A percentile compares a stretch with the other conserved stretches of the same genome.
These are phyloP conservation scores for Phrynocephalus guinanensis DNA, from an alignment of 2,797 vertebrate genomes.

Conservation along the genomic window DNA sequence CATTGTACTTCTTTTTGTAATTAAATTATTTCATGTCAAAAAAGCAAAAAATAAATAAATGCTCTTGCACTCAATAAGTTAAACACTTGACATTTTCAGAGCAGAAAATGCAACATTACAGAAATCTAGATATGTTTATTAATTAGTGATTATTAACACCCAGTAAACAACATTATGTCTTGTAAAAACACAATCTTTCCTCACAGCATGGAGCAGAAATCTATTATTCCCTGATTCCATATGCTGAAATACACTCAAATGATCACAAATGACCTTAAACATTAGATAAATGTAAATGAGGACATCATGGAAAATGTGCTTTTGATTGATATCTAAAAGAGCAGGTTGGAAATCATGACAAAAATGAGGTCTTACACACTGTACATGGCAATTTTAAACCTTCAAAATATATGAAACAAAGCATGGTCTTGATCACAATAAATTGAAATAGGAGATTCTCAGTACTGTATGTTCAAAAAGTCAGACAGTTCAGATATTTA, in stretches of 20 bases:
- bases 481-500: neutral
- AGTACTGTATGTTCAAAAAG: neutral
- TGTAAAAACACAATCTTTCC: slow-evolving; percentile 96
- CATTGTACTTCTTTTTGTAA: slow-evolving; percentile 54
- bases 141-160: slow-evolving; percentile 99
- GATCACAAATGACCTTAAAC: slow-evolving; percentile 93
- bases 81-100: slow-evolving; percentile 84
- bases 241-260: slow-evolving; percentile 90
- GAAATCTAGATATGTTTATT: slow-evolving; percentile 92
- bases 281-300: slow-evolving; percentile 87
- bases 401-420: slow-evolving; percentile 25
- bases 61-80: slow-evolving; percentile 66
- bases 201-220: slow-evolving; percentile 88
- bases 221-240: slow-evolving; percentile 89
- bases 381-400: slow-evolving; percentile 22
- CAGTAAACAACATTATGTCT: slow-evolving; percentile 99
- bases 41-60: slow-evolving; percentile 51
- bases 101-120: slow-evolving; percentile 81
- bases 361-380: slow-evolving; percentile 67
- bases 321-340: slow-evolving; percentile 86
- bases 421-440: slow-evolving; percentile 20
- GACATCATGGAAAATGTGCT: slow-evolving; percentile 77
- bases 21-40: slow-evolving; percentile 71
- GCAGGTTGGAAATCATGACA: slow-evolving; percentile 74
- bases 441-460: slow-evolving; percentile 13